Percentiles rank a stretch among this genome's conserved stretches.
These are phyloP conservation scores for Dipus sagitta DNA, from an alignment of 2,797 vertebrate species.

Conservation along the genomic window DNA sequence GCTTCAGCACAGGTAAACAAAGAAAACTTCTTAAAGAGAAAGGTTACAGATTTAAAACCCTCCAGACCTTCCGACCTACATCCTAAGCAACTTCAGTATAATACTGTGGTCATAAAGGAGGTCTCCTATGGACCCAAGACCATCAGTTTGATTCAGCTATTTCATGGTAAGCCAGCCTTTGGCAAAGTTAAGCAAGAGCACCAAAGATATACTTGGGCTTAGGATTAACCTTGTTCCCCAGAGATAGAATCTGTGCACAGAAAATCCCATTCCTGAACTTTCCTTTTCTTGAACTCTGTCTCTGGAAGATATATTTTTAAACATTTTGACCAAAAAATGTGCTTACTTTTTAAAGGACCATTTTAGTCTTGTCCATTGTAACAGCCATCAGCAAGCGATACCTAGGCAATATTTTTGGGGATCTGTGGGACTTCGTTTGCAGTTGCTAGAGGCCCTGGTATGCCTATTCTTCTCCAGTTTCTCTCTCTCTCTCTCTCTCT, in stretches of 20 bases:
- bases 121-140: neutral
- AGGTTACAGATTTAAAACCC: slow-evolving; percentile 9
- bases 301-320: slow-evolving; percentile 41
- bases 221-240: neutral
- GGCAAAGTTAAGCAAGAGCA: slow-evolving; percentile 19
- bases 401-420: neutral
- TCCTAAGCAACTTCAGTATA: neutral
- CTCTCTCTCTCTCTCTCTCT: no score
- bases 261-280: neutral
- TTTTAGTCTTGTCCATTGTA: slow-evolving; percentile 2
- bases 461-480: no score
- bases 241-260: neutral
- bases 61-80: neutral
- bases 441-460: no score
- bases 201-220: neutral
- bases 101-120: neutral
- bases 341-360: neutral
- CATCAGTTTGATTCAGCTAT: slow-evolving; percentile 21
- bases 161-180: neutral
- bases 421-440: neutral
- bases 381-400: neutral
- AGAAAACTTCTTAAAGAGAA: slow-evolving; percentile 13
- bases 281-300: slow-evolving; percentile 21
- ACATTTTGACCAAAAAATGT: slow-evolving; percentile 40
- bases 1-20: neutral